Conservation (phyloP, 2,113 vertebrate genomes). For the Cryptomyrus ogoouensis region DNA sequence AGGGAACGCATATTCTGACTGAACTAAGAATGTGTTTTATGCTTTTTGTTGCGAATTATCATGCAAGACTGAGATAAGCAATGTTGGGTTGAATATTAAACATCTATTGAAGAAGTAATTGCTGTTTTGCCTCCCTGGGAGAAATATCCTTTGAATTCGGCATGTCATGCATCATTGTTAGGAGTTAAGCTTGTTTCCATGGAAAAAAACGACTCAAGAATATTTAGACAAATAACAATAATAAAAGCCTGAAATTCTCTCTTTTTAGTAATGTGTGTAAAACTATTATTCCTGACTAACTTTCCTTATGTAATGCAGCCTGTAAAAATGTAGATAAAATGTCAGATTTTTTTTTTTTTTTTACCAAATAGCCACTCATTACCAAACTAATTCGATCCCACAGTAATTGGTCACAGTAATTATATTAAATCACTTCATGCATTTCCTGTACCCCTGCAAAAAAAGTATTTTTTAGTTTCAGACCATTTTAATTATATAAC, state of each 20-base stretch:
- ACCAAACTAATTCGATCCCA: slow-evolving; percentile 1
- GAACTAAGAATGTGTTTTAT: slow-evolving; percentile 18
- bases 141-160: slow-evolving; percentile 22
- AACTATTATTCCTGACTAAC: background rate
- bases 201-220: slow-evolving; percentile 11
- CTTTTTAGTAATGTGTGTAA: background rate
- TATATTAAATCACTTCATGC: slow-evolving; percentile 7
- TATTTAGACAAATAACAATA: slow-evolving; percentile 18
- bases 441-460: background rate
- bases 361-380: background rate
- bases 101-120: slow-evolving; percentile 32
- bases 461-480: background rate
- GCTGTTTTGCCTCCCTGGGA: slow-evolving; percentile 22
- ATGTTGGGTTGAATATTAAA: slow-evolving; percentile 22
- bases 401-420: slow-evolving; percentile 6
- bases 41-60: slow-evolving; percentile 24
- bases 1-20: slow-evolving; percentile 14
- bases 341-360: background rate
- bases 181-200: slow-evolving; percentile 16
- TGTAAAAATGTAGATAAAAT: slow-evolving; percentile 23
- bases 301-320: background rate
- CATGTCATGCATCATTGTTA: slow-evolving; percentile 19
- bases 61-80: slow-evolving; percentile 26
- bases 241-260: slow-evolving; percentile 7
- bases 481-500: background rate